These are phyloP conservation scores for Drosophila fulvimacula DNA, from an alignment of 2,888 invertebrate genomes.

Conservation along the genomic window DNA sequence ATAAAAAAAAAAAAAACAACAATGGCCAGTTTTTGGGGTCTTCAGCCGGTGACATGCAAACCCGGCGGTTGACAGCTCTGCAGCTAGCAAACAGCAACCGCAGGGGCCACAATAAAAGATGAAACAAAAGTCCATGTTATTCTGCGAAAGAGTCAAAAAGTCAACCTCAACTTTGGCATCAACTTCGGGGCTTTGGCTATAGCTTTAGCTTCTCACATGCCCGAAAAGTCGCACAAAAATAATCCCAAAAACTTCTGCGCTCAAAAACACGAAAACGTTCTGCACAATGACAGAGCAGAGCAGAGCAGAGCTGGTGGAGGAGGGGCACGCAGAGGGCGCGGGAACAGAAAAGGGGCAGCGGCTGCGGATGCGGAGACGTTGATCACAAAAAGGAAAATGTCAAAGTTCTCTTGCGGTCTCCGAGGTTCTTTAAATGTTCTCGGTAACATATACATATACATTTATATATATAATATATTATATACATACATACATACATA, in stretches of 20 bases:
- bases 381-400: constrained; percentile 76
- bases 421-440: constrained; percentile 78
- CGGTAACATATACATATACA: constrained; percentile 43
- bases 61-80: constrained; percentile 54
- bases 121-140: constrained; percentile 77
- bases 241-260: constrained; percentile 75
- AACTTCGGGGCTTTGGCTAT: constrained; percentile 35
- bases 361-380: constrained; percentile 54
- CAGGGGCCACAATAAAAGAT: constrained; percentile 40
- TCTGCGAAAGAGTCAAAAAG: constrained; percentile 74
- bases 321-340: neutral
- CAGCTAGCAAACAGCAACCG: constrained; percentile 20
- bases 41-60: constrained; percentile 61
- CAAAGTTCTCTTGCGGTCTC: constrained; percentile 77
- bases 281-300: constrained; percentile 56
- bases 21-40: constrained; percentile 52
- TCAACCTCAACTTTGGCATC: constrained; percentile 61
- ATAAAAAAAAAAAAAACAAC: constrained; percentile 24
- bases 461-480: constrained; percentile 13
- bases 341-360: constrained; percentile 9
- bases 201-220: constrained; percentile 58
- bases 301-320: constrained; percentile 24
- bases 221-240: constrained; percentile 73
- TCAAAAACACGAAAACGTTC: constrained; percentile 74
- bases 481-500: neutral